Conservation (phyloP, 2,888 invertebrate species). For the Thereva unica region DNA sequence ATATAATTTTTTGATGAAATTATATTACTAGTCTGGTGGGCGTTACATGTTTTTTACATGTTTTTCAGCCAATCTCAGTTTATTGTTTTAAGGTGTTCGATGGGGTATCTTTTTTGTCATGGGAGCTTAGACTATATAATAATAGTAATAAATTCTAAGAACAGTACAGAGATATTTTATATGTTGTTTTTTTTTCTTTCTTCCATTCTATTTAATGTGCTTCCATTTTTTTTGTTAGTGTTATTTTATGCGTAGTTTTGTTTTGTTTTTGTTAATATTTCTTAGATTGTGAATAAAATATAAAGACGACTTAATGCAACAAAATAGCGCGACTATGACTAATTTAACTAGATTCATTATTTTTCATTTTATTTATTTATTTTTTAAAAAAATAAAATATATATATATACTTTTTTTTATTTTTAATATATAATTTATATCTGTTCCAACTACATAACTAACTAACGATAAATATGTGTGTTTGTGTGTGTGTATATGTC, state of each 20-base stretch:
- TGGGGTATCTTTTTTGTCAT: too few species aligned
- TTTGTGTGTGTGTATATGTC: slow-evolving; percentile 22
- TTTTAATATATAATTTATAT: slow-evolving; percentile 40
- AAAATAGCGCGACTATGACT: slow-evolving; percentile 20
- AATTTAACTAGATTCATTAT: slow-evolving; percentile 39
- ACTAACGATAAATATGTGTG: slow-evolving; percentile 37
- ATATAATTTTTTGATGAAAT: too few species aligned
- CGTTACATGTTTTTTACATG: too few species aligned
- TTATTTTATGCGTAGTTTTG: background rate
- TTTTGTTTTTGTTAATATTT: background rate
- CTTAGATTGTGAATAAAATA: slow-evolving; percentile 10
- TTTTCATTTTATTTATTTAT: slow-evolving; percentile 26
- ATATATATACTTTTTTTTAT: slow-evolving; percentile 24
- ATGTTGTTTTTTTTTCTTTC: background rate
- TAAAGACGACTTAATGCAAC: slow-evolving; percentile 31
- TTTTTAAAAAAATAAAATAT: slow-evolving; percentile 41
- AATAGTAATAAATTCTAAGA: background rate
- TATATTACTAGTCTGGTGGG: too few species aligned
- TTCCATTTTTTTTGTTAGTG: background rate
- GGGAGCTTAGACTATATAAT: too few species aligned
- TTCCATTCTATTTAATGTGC: background rate
- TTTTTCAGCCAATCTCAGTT: too few species aligned
- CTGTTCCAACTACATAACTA: slow-evolving; percentile 38
- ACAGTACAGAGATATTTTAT: slow-evolving; percentile 2
- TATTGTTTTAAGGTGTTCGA: too few species aligned